These are phyloP conservation scores for Amphimallon solstitiale DNA, from an alignment of 2,888 invertebrate species.

Conservation along the genomic window DNA sequence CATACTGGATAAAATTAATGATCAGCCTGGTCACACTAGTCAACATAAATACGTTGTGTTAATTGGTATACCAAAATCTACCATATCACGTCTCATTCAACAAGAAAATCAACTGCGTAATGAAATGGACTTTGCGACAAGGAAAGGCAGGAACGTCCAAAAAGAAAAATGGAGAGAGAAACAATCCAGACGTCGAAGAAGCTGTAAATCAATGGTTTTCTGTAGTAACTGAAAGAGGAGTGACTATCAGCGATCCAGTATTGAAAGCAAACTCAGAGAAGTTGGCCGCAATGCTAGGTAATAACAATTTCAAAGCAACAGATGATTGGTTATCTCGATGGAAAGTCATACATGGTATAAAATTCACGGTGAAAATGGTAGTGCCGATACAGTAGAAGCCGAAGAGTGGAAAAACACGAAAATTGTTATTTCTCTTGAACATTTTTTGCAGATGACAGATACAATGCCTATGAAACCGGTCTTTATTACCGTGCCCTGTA, in stretches of 20 bases:
- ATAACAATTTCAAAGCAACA: slow-evolving; percentile 48
- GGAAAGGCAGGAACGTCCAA: slow-evolving; percentile 44
- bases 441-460: slow-evolving; percentile 45
- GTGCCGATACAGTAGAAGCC: slow-evolving; percentile 30
- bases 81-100: slow-evolving; percentile 42
- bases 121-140: slow-evolving; percentile 40
- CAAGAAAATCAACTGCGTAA: slow-evolving; percentile 42
- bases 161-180: slow-evolving; percentile 47
- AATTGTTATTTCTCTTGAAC: slow-evolving; percentile 39
- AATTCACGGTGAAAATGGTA: slow-evolving; percentile 43
- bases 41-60: slow-evolving; percentile 39
- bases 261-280: slow-evolving; percentile 48
- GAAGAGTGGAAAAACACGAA: slow-evolving; percentile 40
- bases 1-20: slow-evolving; percentile 43
- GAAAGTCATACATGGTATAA: slow-evolving; percentile 48
- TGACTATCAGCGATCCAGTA: slow-evolving; percentile 42
- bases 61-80: slow-evolving; percentile 44
- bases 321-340: slow-evolving; percentile 52
- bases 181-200: slow-evolving; percentile 48
- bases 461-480: slow-evolving; percentile 43
- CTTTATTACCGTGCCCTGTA: slow-evolving; percentile 45
- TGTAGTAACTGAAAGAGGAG: slow-evolving; percentile 41
- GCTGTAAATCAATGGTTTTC: slow-evolving; percentile 38
- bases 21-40: slow-evolving; percentile 41
- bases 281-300: slow-evolving; percentile 44